These are phyloP conservation scores for Oxycera nigricornis DNA, from an alignment of 2,888 invertebrate species.

Conservation along the genomic window DNA sequence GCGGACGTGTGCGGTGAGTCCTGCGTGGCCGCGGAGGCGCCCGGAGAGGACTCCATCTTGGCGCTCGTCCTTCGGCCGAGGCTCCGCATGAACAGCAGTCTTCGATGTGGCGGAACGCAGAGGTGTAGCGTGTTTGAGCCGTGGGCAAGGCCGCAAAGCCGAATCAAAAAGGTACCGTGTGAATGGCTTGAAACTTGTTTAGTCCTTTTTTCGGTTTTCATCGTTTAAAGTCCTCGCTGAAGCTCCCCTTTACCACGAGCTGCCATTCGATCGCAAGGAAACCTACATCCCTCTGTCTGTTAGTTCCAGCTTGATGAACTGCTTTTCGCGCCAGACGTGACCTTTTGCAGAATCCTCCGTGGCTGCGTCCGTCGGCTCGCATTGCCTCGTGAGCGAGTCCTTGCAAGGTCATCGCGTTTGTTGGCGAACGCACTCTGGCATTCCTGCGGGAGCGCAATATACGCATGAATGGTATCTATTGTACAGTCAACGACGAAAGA, in stretches of 20 bases:
- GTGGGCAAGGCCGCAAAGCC: no score
- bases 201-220: no score
- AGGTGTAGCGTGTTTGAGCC: no score
- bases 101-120: no score
- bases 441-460: background rate
- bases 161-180: no score
- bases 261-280: no score
- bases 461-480: constrained; percentile 34
- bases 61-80: no score
- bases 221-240: no score
- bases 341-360: background rate
- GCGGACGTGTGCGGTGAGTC: background rate
- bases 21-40: background rate
- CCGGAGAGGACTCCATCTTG: background rate
- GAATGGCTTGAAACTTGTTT: no score
- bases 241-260: no score
- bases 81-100: no score
- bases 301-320: background rate
- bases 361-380: background rate
- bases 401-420: constrained; percentile 33
- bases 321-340: background rate
- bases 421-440: background rate
- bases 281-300: no score
- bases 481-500: background rate
- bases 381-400: constrained; percentile 1